Conservation (phyloP, 23 tunicate species). For the Oikopleura dioica region DNA sequence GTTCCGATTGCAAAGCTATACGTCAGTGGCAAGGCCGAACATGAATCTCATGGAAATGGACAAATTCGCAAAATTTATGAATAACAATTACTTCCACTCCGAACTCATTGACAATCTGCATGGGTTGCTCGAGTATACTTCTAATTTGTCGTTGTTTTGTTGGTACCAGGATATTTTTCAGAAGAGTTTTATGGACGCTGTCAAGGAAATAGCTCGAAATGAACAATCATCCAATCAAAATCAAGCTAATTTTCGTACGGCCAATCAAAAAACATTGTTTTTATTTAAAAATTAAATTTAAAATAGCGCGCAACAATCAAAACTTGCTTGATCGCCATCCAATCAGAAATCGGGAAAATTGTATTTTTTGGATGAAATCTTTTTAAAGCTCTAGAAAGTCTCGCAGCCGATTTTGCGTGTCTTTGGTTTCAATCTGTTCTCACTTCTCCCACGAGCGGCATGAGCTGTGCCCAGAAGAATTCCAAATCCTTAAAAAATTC, state of each 20-base stretch:
- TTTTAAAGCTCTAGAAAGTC: too few relatives aligned
- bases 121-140: constrained; percentile 41
- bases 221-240: too few relatives aligned
- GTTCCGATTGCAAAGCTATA: constrained; percentile 43
- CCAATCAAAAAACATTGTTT: neutral
- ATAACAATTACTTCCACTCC: neutral
- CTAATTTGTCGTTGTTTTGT: constrained; percentile 66
- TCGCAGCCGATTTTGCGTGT: constrained; percentile 42
- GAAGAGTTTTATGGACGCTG: neutral
- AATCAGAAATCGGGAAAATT: too few relatives aligned
- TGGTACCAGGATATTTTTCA: neutral
- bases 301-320: neutral
- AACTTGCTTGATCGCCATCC: too few relatives aligned
- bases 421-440: constrained; percentile 58
- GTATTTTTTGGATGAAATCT: too few relatives aligned
- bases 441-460: constrained; percentile 35
- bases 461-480: constrained; percentile 90
- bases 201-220: neutral
- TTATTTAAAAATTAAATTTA: neutral
- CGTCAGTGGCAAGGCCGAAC: constrained; percentile 13
- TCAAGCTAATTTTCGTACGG: too few relatives aligned
- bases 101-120: constrained; percentile 17
- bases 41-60: neutral
- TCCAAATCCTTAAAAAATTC: constrained; percentile 34
- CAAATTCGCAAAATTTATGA: neutral